Conservation (phyloP, 2,113 vertebrate genomes). For the Nibea albiflora region DNA sequence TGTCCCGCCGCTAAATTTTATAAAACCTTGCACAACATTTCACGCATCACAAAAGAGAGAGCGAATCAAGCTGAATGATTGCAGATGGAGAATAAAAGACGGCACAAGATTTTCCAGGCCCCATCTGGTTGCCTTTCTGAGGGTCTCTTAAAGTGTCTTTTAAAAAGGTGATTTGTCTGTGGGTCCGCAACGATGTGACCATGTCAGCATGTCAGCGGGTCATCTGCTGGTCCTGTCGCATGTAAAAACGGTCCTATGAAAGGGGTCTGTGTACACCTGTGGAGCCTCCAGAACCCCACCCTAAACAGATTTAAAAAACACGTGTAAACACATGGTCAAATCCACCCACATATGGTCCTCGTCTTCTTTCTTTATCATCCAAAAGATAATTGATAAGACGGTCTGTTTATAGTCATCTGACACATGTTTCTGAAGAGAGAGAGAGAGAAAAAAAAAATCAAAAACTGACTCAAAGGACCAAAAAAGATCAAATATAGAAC, state of each 20-base stretch:
- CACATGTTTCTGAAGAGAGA: slow-evolving; percentile 43
- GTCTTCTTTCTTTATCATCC: slow-evolving; percentile 52
- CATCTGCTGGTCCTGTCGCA: slow-evolving; percentile 65
- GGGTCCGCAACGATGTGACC: slow-evolving; percentile 54
- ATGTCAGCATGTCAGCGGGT: slow-evolving; percentile 61
- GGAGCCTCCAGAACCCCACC: slow-evolving; percentile 27
- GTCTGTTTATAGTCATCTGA: slow-evolving; percentile 61
- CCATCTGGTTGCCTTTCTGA: slow-evolving; percentile 80
- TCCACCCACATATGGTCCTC: slow-evolving; percentile 52
- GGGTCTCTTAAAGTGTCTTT: slow-evolving; percentile 81
- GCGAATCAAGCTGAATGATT: slow-evolving; percentile 74
- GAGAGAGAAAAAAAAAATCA: slow-evolving; percentile 10
- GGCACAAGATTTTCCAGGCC: slow-evolving; percentile 74
- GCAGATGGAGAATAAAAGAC: slow-evolving; percentile 80
- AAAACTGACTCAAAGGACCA: slow-evolving; percentile 40
- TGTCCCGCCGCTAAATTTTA: slow-evolving; percentile 64
- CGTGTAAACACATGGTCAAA: slow-evolving; percentile 58
- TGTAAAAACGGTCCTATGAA: slow-evolving; percentile 51
- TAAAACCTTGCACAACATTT: slow-evolving; percentile 78
- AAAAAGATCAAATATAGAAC: slow-evolving; percentile 51
- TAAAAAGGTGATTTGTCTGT: slow-evolving; percentile 83
- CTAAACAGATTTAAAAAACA: slow-evolving; percentile 57
- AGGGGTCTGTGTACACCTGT: slow-evolving; percentile 63
- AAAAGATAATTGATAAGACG: slow-evolving; percentile 58
- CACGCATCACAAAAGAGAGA: slow-evolving; percentile 70